Conservation (phyloP, 2,797 vertebrate genomes). For the Gymnothorax reevesii region DNA sequence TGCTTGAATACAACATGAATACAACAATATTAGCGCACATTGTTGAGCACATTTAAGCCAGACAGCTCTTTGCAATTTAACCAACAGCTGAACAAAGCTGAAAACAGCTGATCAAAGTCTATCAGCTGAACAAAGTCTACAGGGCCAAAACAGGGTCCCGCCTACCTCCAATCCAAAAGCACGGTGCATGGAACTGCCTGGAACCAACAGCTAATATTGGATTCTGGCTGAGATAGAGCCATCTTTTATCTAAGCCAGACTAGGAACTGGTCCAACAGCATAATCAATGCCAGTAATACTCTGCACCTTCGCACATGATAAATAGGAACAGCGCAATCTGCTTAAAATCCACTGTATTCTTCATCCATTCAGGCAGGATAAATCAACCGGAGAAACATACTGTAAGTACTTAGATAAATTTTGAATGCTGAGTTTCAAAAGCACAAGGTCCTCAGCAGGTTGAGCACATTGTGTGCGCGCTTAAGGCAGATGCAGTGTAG, state of each 20-base stretch:
- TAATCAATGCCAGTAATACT: constrained; percentile 17
- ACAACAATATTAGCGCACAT: neutral
- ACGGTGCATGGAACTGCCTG: constrained; percentile 44
- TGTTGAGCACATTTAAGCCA: neutral
- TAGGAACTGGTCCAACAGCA: constrained; percentile 33
- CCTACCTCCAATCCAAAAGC: constrained; percentile 38
- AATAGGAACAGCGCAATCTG: neutral
- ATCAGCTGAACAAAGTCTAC: constrained; percentile 70
- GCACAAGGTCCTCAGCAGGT: neutral
- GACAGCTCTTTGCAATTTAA: neutral
- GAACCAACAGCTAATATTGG: constrained; percentile 44
- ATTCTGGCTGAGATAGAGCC: constrained; percentile 51
- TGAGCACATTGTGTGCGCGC: neutral
- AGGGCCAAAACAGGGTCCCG: constrained; percentile 8
- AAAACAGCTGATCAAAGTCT: constrained; percentile 20
- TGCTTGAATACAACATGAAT: neutral
- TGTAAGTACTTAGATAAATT: neutral
- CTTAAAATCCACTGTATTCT: neutral
- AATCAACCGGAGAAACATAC: neutral
- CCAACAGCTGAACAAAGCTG: neutral
- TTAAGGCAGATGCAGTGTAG: neutral
- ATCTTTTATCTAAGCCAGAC: constrained; percentile 39
- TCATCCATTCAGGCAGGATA: neutral
- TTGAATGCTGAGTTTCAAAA: neutral
- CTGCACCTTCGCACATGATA: neutral